Evolutionary conservation across 2,797 vertebrate genomes (phyloP).

Genomic region (Aeoliscus strigatus): DNA sequence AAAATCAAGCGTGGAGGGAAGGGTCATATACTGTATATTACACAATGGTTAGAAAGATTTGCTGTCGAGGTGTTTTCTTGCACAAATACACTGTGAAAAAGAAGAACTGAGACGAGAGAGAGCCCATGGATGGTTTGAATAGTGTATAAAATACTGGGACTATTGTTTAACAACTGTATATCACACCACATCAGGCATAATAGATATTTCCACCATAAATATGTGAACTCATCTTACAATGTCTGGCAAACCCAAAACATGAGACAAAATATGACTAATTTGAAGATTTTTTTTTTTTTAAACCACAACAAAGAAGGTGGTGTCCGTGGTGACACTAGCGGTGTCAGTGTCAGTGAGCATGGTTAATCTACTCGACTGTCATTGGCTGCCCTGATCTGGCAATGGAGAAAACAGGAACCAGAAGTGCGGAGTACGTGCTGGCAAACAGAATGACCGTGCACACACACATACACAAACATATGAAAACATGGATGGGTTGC

Average conservation of each 20-base stretch:
- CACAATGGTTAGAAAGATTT: slow-evolving; percentile 1
- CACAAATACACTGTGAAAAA: too few species aligned
- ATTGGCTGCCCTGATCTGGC: slow-evolving; percentile 69
- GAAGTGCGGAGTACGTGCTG: slow-evolving; percentile 73
- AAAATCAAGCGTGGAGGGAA: neutral
- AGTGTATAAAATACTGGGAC: neutral
- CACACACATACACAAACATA: slow-evolving; percentile 23
- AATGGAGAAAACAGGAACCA: slow-evolving; percentile 81
- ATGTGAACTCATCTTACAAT: neutral
- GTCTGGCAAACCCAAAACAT: neutral
- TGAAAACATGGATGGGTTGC: too few species aligned
- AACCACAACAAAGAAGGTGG: slow-evolving; percentile 57
- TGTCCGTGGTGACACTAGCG: slow-evolving; percentile 65
- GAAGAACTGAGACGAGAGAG: too few species aligned
- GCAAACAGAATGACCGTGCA: slow-evolving; percentile 63
- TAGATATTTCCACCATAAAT: neutral
- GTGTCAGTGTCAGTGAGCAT: slow-evolving; percentile 56
- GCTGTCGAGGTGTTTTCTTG: neutral
- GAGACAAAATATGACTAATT: slow-evolving; percentile 9
- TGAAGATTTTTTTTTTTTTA: slow-evolving; percentile 21
- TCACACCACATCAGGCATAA: slow-evolving; percentile 2
- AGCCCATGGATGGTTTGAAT: neutral
- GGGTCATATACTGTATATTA: neutral
- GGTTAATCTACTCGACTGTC: slow-evolving; percentile 57
- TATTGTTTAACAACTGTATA: slow-evolving; percentile 2